phyloP scores from a whole-genome alignment of 35 echinoderm and acorn worm genomes.

The Apostichopus californicus region DNA sequence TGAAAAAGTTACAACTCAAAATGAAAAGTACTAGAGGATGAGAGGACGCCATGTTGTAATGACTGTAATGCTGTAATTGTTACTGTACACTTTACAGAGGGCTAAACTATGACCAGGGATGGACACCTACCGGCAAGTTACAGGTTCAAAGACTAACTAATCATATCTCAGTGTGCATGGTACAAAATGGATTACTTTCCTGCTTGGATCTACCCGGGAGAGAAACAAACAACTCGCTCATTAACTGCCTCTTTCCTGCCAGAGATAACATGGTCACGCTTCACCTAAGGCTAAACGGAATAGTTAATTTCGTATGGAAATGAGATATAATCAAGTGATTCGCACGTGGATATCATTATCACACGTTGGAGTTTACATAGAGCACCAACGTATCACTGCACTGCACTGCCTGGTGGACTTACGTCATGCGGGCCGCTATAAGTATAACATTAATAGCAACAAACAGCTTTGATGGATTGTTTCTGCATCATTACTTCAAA shows the following conservation, averaged over 20 bases:
- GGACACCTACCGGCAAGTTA: no score
- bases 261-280: background rate
- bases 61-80: background rate
- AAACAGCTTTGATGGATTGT: no score
- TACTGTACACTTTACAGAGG: no score
- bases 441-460: no score
- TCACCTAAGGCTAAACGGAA: background rate
- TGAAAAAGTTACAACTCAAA: background rate
- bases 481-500: no score
- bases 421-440: no score
- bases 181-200: no score
- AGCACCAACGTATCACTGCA: background rate
- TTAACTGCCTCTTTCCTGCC: background rate
- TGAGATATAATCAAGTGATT: constrained; percentile 11
- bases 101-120: no score
- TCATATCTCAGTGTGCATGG: no score
- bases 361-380: background rate
- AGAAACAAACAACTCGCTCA: background rate
- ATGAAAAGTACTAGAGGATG: background rate
- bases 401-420: no score
- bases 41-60: background rate
- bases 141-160: no score
- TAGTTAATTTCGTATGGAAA: background rate
- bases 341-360: background rate
- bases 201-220: no score